Conservation (phyloP, 2,888 invertebrate species). For the Meteorus colon region DNA sequence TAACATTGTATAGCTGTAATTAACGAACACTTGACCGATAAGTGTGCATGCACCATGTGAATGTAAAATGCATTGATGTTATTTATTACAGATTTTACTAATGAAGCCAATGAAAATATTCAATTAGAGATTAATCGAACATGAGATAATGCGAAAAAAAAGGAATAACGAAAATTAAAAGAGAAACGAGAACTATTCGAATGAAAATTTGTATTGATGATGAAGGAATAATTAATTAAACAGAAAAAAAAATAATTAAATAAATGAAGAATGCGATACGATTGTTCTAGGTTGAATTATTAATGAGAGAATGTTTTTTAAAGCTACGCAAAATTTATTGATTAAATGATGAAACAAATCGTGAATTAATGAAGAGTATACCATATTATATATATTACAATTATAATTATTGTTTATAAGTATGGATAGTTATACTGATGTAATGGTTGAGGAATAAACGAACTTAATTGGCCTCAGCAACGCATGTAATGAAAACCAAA, state of each 20-base stretch:
- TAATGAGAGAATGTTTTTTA: conserved; percentile 37
- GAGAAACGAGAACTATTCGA: conserved; percentile 5
- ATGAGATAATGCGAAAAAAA: neutral
- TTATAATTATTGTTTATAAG: conserved; percentile 13
- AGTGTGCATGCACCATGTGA: conserved; percentile 38
- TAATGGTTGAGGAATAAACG: conserved; percentile 28
- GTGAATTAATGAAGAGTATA: neutral
- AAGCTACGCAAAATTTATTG: conserved; percentile 1
- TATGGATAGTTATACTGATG: conserved; percentile 12
- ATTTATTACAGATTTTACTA: conserved; percentile 32
- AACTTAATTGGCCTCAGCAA: conserved; percentile 29
- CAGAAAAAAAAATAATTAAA: conserved; percentile 22
- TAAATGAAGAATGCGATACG: conserved; percentile 48
- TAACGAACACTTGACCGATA: conserved; percentile 49
- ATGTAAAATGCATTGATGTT: conserved; percentile 35
- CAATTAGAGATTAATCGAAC: conserved; percentile 14
- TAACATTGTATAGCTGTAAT: conserved; percentile 49
- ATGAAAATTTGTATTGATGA: conserved; percentile 27
- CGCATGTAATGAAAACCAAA: neutral
- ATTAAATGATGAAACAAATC: neutral
- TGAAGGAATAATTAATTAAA: conserved; percentile 43
- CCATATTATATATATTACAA: conserved; percentile 1
- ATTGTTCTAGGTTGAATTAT: conserved; percentile 33
- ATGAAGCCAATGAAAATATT: conserved; percentile 6
- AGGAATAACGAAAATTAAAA: conserved; percentile 26